phyloP scores from a whole-genome alignment of 2,888 invertebrate species.

The Cetonia aurata region DNA sequence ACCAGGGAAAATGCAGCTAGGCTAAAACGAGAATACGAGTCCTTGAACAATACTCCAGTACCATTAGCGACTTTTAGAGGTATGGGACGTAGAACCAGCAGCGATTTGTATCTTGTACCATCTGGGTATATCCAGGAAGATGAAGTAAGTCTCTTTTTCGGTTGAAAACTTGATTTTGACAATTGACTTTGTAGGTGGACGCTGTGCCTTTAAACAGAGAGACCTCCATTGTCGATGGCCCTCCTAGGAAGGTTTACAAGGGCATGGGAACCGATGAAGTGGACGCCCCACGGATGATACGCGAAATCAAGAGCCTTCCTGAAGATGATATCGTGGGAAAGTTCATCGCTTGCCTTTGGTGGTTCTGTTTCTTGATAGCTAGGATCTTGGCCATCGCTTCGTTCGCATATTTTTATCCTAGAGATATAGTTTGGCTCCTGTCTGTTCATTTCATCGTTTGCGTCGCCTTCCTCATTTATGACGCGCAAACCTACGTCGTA shows the following conservation, averaged over 20 bases:
- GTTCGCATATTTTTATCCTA: slow-evolving; percentile 77
- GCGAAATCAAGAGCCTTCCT: slow-evolving; percentile 73
- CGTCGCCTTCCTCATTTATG: slow-evolving; percentile 74
- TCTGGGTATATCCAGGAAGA: slow-evolving; percentile 40
- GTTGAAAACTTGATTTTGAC: slow-evolving; percentile 30
- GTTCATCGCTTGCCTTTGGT: slow-evolving; percentile 78
- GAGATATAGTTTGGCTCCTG: slow-evolving; percentile 72
- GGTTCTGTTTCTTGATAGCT: slow-evolving; percentile 81
- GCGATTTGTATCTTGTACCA: slow-evolving; percentile 62
- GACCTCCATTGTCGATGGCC: slow-evolving; percentile 55
- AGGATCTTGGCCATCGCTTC: slow-evolving; percentile 78
- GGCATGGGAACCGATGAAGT: slow-evolving; percentile 50
- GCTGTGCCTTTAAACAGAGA: slow-evolving; percentile 40
- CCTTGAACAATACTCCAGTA: slow-evolving; percentile 41
- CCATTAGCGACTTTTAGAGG: slow-evolving; percentile 49
- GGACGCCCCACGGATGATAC: slow-evolving; percentile 65
- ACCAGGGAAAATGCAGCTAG: slow-evolving; percentile 43
- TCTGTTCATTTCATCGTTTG: slow-evolving; percentile 76
- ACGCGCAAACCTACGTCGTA: slow-evolving; percentile 71
- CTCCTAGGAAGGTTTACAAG: slow-evolving; percentile 48
- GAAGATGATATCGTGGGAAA: slow-evolving; percentile 82
- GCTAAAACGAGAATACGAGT: slow-evolving; percentile 41
- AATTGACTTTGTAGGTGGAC: slow-evolving; percentile 18
- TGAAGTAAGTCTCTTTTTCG: slow-evolving; percentile 6
- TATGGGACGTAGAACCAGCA: slow-evolving; percentile 55